These are phyloP conservation scores for Etheostoma nigrum DNA, from an alignment of 2,797 vertebrate genomes.

Conservation along the genomic window DNA sequence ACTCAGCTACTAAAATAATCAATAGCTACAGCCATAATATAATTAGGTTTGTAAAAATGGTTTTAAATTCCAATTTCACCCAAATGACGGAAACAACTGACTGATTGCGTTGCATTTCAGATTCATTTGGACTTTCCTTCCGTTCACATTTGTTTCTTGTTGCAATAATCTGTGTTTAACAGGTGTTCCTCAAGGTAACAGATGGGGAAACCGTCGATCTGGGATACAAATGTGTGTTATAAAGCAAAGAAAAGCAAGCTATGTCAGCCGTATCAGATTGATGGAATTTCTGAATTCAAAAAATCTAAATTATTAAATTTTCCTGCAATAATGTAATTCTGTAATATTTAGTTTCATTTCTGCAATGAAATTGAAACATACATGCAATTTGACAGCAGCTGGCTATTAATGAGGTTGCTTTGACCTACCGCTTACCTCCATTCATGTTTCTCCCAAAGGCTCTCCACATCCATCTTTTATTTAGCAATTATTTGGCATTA, in stretches of 20 bases:
- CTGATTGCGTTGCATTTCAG: background rate
- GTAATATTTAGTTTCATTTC: slow-evolving; percentile 5
- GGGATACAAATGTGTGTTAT: background rate
- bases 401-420: slow-evolving; percentile 12
- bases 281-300: background rate
- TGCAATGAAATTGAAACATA: background rate
- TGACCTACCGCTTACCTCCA: slow-evolving; percentile 3
- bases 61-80: background rate
- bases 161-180: background rate
- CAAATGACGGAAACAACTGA: background rate
- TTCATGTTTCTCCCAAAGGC: slow-evolving; percentile 18
- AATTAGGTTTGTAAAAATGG: background rate
- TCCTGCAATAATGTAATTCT: background rate
- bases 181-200: background rate
- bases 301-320: background rate
- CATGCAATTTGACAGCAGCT: background rate
- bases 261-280: background rate
- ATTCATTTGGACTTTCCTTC: background rate
- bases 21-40: no score
- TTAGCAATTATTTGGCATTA: slow-evolving; percentile 12
- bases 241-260: background rate
- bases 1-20: no score
- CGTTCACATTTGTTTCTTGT: background rate
- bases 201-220: background rate
- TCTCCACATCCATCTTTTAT: slow-evolving; percentile 1